Percentiles rank a stretch among this genome's conserved stretches.
Conservation (phyloP, 92 coral and sea anemone species). For the Umimayanthus chanpuru region DNA sequence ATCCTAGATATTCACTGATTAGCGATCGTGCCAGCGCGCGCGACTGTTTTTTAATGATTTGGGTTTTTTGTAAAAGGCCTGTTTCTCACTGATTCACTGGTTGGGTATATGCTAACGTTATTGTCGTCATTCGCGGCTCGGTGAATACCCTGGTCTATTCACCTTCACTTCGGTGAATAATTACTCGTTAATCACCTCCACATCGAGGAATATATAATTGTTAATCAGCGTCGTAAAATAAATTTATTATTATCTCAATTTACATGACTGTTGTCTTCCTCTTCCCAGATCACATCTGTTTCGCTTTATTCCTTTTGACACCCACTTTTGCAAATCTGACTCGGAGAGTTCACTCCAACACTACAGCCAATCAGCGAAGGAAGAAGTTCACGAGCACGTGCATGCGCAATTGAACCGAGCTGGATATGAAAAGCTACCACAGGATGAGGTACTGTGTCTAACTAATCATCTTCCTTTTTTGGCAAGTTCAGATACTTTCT, state of each 20-base stretch:
- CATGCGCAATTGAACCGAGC: neutral
- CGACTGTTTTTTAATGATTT: too few species aligned
- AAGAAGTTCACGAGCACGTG: neutral
- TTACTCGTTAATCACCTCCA: neutral
- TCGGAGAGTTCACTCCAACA: constrained; percentile 1
- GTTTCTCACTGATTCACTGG: too few species aligned
- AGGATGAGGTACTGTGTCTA: constrained; percentile 22
- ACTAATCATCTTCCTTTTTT: neutral
- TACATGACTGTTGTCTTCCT: neutral
- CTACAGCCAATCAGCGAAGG: neutral
- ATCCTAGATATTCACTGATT: too few species aligned
- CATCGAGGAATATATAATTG: too few species aligned
- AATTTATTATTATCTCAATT: too few species aligned
- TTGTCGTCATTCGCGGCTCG: too few species aligned
- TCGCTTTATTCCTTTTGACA: constrained; percentile 33
- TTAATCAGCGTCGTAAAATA: too few species aligned
- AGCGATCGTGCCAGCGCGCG: too few species aligned
- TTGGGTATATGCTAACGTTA: too few species aligned
- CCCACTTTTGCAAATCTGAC: constrained; percentile 12
- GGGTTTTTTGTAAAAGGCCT: too few species aligned
- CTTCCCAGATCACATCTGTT: constrained; percentile 29
- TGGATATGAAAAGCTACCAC: constrained; percentile 16
- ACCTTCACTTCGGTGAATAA: too few species aligned
- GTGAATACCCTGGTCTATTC: too few species aligned
- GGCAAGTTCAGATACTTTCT: neutral